These are phyloP conservation scores for Hylaea fasciaria DNA, from an alignment of 2,888 invertebrate species.

Conservation along the genomic window DNA sequence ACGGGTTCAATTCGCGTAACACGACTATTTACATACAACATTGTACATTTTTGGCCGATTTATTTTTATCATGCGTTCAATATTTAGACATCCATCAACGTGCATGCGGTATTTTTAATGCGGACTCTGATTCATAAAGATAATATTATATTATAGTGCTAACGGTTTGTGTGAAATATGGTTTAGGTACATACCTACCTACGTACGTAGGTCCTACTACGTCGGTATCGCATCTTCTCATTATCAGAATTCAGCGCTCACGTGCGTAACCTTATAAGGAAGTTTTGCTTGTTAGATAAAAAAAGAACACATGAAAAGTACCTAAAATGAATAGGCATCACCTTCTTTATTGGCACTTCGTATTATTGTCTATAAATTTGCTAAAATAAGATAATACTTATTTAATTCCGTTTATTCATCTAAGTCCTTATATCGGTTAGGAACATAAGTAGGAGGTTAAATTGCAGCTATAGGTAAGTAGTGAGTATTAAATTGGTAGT, in stretches of 20 bases:
- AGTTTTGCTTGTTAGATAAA: conserved; percentile 1
- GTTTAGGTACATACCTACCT: conserved; percentile 36
- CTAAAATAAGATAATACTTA: too few species aligned
- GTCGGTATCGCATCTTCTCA: too few species aligned
- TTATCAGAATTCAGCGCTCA: conserved; percentile 18
- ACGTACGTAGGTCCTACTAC: conserved; percentile 23
- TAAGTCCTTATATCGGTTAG: too few species aligned
- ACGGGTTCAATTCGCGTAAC: conserved; percentile 25
- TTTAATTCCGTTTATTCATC: too few species aligned
- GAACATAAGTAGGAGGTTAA: too few species aligned
- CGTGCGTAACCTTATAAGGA: conserved; percentile 21
- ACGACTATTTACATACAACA: conserved; percentile 33
- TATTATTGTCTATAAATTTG: too few species aligned
- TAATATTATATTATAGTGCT: conserved; percentile 30
- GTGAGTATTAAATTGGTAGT: too few species aligned
- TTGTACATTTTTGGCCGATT: conserved; percentile 33
- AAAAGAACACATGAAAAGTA: background rate
- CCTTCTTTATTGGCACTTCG: too few species aligned
- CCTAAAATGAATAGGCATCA: too few species aligned
- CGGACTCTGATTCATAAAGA: conserved; percentile 47
- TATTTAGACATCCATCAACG: conserved; percentile 50
- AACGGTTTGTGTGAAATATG: conserved; percentile 31
- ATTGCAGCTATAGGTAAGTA: too few species aligned
- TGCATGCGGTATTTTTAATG: conserved; percentile 46
- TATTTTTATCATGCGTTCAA: conserved; percentile 46